Evolutionary conservation across 2,797 vertebrate species (phyloP), one percentile per base, ranked within the genome.

Genomic region (Siniperca undulata): DNA sequence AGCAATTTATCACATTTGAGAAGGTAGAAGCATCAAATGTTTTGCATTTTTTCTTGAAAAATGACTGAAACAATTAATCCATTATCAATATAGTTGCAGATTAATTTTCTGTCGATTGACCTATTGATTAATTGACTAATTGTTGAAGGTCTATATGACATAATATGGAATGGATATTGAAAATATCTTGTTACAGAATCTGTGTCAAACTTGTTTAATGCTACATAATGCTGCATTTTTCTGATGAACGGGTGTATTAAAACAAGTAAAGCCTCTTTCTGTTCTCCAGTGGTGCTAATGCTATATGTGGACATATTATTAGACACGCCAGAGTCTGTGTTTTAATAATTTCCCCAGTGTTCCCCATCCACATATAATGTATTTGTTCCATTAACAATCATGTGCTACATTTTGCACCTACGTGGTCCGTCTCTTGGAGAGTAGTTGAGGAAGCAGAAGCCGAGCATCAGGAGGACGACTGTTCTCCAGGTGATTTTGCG

Each of bases 361-460:
- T 30, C 30, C 30, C 30, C 30, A 30, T 30, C 30, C 30, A 62
- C 40, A 40, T 46, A 7, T 46, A 64, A n/a, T 6, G 53, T 5
- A 27, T 70, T 40, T 59, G 30, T 27, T 59, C 48, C 40, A 30
- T 42, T 64, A 52, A 58, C 22, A 70, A 20, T 40, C 1, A 19
- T 60, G 34, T 22, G 42, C 20, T 48, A 5, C 11, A 27, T 69
- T 67, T 74, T 85, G 46, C 40, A 92, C 94, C 88, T 91, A 96
- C 95, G 56, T 48, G 89, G 94, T 27, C 94, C 95, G 59, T 95
- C 94, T 82, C 80, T 91, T 5, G 94, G 95, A 80, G 94, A 96
- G 86, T 96, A 97, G 92, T 97, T 96, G 68, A 96, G 83, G 77
- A 95, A 96, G 76, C 95, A 95, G 91, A 96, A 94, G 59, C 95